phyloP scores from a whole-genome alignment of 2,888 invertebrate genomes.

The Coleophora flavipennella region DNA sequence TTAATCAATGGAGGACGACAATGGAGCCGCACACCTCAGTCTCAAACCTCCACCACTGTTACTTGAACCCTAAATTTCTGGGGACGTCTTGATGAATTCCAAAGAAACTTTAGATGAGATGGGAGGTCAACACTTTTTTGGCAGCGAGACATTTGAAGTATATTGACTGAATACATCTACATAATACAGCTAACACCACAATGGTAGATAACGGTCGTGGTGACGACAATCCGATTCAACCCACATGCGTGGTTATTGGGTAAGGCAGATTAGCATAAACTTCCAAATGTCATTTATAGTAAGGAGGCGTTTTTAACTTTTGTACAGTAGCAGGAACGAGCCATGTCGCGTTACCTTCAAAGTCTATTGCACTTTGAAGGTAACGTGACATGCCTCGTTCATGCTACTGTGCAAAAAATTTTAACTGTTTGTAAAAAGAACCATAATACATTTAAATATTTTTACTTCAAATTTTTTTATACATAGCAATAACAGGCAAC shows the following conservation, averaged over 20 bases:
- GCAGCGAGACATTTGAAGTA: slow-evolving; percentile 24
- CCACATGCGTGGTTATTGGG: slow-evolving; percentile 25
- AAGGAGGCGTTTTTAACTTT: no score
- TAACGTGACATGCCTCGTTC: no score
- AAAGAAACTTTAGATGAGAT: background rate
- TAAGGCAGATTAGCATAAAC: slow-evolving; percentile 2
- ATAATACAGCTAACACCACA: slow-evolving; percentile 39
- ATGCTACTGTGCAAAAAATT: no score
- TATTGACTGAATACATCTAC: slow-evolving; percentile 46
- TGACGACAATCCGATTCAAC: slow-evolving; percentile 38
- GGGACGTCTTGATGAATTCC: slow-evolving; percentile 1
- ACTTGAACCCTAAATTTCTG: slow-evolving; percentile 21
- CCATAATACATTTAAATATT: no score
- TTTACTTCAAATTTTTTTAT: no score
- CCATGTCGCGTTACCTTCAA: no score
- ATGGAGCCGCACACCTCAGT: slow-evolving; percentile 58
- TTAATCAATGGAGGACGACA: slow-evolving; percentile 64
- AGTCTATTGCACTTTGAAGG: no score
- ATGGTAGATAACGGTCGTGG: slow-evolving; percentile 48
- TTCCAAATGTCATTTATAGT: background rate
- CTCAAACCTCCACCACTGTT: slow-evolving; percentile 34
- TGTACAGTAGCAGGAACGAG: no score
- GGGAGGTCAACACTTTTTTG: slow-evolving; percentile 23
- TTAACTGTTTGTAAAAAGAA: no score
- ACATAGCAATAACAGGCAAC: no score